phyloP scores from a whole-genome alignment of 53 echinoderm and acorn worm genomes.

The Arbacia lixula region DNA sequence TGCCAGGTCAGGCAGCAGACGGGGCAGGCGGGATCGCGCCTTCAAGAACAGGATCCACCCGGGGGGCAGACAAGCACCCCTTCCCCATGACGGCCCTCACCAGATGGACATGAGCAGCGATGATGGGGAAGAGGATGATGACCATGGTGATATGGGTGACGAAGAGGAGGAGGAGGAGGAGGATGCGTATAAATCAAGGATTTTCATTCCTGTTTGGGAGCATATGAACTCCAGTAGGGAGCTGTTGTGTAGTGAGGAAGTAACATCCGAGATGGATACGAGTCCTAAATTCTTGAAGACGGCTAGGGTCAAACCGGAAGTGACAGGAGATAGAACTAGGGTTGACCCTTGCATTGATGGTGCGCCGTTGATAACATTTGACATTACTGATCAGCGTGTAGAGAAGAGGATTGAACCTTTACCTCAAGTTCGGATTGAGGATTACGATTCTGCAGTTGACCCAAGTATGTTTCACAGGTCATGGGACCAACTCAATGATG shows the following conservation, averaged over 20 bases:
- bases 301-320: background rate
- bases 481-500: background rate
- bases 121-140: constrained; percentile 11
- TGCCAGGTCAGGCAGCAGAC: background rate
- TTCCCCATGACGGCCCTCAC: constrained; percentile 30
- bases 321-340: too few relatives aligned
- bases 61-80: background rate
- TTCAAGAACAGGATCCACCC: constrained; percentile 76
- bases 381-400: background rate
- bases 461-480: background rate
- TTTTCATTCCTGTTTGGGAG: constrained; percentile 21
- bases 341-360: too few relatives aligned
- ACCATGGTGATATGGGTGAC: background rate
- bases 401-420: background rate
- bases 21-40: background rate
- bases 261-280: background rate
- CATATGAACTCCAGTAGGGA: constrained; percentile 15
- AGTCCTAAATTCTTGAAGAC: background rate
- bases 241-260: constrained; percentile 1
- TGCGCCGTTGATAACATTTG: background rate
- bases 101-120: background rate
- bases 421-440: constrained; percentile 32
- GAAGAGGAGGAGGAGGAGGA: constrained; percentile 14
- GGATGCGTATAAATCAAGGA: constrained; percentile 32
- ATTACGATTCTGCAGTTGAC: background rate